Conservation (phyloP, 2,888 invertebrate genomes). For the Seira musarum region DNA sequence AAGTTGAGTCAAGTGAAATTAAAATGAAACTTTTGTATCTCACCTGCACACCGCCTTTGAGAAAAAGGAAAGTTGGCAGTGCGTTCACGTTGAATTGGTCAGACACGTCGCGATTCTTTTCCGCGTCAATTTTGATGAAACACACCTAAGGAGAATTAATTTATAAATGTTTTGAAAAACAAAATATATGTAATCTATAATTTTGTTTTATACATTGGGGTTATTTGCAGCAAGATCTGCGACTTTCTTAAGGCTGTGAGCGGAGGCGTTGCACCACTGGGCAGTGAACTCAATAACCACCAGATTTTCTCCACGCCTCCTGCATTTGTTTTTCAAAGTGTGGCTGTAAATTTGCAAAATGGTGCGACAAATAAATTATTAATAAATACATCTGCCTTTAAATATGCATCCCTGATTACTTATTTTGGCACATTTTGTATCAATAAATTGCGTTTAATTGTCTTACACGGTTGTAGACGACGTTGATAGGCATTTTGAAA, state of each 20-base stretch:
- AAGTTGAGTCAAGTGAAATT: not conserved
- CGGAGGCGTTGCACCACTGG: slow-evolving; percentile 59
- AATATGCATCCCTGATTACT: no score
- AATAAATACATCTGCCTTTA: no score
- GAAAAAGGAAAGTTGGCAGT: slow-evolving; percentile 57
- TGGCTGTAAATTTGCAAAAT: slow-evolving; percentile 20
- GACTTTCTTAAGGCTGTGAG: slow-evolving; percentile 49
- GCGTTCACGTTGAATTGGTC: slow-evolving; percentile 57
- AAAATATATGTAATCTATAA: no score
- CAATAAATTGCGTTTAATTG: not conserved
- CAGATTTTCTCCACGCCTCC: slow-evolving; percentile 46
- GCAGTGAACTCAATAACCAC: slow-evolving; percentile 60
- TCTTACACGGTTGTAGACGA: slow-evolving; percentile 54
- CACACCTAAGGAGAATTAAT: slow-evolving; percentile 23
- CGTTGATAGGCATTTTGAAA: slow-evolving; percentile 52
- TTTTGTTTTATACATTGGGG: slow-evolving; percentile 30
- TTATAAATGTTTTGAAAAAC: not conserved
- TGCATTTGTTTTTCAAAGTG: slow-evolving; percentile 58
- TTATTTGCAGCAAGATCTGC: slow-evolving; percentile 53
- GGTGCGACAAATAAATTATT: no score
- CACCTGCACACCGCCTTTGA: slow-evolving; percentile 57
- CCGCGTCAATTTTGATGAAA: slow-evolving; percentile 57
- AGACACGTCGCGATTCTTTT: slow-evolving; percentile 54
- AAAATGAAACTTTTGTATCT: not conserved
- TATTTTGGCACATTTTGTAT: not conserved